Base-by-base conservation (phyloP, 2,888 invertebrate genomes). In the Nineta flava region DNA sequence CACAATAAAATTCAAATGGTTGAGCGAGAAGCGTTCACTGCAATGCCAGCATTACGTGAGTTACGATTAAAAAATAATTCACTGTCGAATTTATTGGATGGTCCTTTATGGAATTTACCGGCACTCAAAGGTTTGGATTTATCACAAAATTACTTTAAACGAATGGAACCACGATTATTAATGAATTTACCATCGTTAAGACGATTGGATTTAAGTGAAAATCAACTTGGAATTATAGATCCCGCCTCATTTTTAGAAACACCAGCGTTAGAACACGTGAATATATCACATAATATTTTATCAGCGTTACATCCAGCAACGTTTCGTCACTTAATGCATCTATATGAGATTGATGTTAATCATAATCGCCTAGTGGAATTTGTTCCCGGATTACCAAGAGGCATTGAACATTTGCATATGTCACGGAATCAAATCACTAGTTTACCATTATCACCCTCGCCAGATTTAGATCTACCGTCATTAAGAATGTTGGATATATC, bases 41-140 rank as follows among this genome's bases (percentile, higher is more conserved):
- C 83, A 13, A 83, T 92, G 81, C 87, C 87, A 0, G 83, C 87
- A 0, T 66, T 93, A 35, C 72, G 88, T 56, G 88, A 90, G 61
- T 69, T 93, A 34, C 77, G 87, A 57, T 69, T 93, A 52, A 77
- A 79, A 55, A 90, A 91, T 59, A 93, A 93, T 62, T 87, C 87
- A 2, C 65, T 93, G 26, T 76, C 78, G 1, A 83, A 85, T 61
- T 70, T 79, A 47, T 68, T 81, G 44, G 80, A 82, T 53, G 75
- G 79, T 46, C 87, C 88, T 0, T 81, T 84, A 60, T 90, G 88
- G 87, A 84, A 88, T 68, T 68, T 90, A 43, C 88, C 88, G 0
- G 81, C 82, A 7, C 67, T 90, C 3, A 90, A 88, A 70, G 90
- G 90, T 1, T 66, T 92, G 50, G 90, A 91, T 67, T 67, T 91